Conservation (phyloP, 2,113 vertebrate species). For the Arenaria interpres region DNA sequence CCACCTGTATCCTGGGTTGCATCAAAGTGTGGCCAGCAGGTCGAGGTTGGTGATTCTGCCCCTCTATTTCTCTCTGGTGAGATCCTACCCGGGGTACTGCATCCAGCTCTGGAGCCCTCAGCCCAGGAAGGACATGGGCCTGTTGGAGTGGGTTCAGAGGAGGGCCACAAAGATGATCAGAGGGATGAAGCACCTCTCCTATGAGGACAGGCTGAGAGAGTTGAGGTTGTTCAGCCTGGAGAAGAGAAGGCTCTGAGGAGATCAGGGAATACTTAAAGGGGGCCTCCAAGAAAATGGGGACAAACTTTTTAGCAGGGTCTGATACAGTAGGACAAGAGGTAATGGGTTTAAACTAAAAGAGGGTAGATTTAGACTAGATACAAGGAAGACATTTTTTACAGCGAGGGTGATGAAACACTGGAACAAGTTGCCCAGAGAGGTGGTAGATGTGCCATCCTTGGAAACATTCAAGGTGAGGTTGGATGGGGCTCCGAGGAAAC, state of each 20-base stretch:
- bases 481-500: not conserved
- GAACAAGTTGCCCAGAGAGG: not conserved
- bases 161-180: not conserved
- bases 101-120: not conserved
- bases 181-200: not conserved
- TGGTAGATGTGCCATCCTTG: not conserved
- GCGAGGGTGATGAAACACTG: too few relatives aligned
- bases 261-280: not conserved
- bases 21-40: not conserved
- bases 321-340: not conserved
- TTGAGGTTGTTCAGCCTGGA: not conserved
- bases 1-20: not conserved
- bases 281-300: not conserved
- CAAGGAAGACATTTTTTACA: not conserved
- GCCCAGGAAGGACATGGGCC: not conserved
- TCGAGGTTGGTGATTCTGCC: not conserved
- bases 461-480: not conserved
- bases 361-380: not conserved
- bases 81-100: not conserved
- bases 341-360: not conserved
- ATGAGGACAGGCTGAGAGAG: not conserved
- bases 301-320: not conserved
- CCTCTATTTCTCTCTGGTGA: not conserved
- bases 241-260: not conserved
- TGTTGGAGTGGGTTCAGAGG: not conserved